Conservation (phyloP, 1,140 invertebrate genomes). For the Orius insidiosus region DNA sequence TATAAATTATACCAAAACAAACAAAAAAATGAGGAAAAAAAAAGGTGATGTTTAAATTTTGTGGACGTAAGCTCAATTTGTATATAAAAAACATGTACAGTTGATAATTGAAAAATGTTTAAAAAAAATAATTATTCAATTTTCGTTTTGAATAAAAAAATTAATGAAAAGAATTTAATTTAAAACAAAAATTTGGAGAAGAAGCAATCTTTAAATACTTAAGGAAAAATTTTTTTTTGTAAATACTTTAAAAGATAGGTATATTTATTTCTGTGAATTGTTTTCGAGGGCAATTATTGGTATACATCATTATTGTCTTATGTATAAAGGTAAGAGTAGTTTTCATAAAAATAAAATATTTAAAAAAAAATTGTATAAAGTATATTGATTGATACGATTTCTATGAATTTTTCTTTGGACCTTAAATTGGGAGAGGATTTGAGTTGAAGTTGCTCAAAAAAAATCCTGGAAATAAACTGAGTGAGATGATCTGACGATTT, state of each 20-base stretch:
- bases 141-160: constrained; percentile 9
- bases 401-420: constrained; percentile 8
- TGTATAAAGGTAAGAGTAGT: constrained; percentile 16
- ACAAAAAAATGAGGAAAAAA: constrained; percentile 1
- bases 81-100: constrained; percentile 9
- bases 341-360: constrained; percentile 13
- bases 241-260: background rate
- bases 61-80: constrained; percentile 16
- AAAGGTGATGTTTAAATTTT: constrained; percentile 12
- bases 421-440: too few relatives aligned
- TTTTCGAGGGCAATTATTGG: constrained; percentile 9
- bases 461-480: too few relatives aligned
- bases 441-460: too few relatives aligned
- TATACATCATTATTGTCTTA: constrained; percentile 10
- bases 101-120: background rate
- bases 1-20: constrained; percentile 14
- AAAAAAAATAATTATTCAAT: constrained; percentile 14
- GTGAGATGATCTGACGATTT: too few relatives aligned
- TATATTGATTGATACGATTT: constrained; percentile 3
- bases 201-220: background rate
- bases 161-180: background rate
- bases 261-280: constrained; percentile 13
- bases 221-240: too few relatives aligned
- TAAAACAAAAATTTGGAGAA: background rate
- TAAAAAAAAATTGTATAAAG: constrained; percentile 12